A percentile compares a stretch with the other conserved stretches of the same genome.
These are phyloP conservation scores for Felis catus DNA, from an alignment of 2,113 vertebrate species.

Conservation along the genomic window DNA sequence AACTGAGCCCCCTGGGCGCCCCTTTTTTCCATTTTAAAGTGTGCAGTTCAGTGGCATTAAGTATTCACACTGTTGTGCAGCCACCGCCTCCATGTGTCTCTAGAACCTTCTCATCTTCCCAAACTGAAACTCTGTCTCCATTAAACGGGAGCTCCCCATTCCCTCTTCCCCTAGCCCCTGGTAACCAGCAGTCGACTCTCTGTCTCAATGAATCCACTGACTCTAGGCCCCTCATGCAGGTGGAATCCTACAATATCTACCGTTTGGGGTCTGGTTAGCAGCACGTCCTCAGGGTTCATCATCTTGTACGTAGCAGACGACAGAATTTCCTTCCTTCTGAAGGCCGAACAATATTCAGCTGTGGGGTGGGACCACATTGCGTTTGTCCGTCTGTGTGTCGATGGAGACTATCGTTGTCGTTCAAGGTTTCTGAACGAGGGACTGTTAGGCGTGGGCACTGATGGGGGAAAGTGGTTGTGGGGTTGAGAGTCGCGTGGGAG, in stretches of 20 bases:
- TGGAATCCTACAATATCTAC: not conserved
- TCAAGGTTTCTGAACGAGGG: not conserved
- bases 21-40: not conserved
- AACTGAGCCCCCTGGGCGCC: too few relatives aligned
- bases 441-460: not conserved
- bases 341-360: not conserved
- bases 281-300: not conserved
- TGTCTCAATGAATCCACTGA: not conserved
- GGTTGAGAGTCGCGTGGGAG: too few relatives aligned
- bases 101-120: not conserved
- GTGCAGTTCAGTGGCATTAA: not conserved
- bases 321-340: not conserved
- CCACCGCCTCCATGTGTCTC: not conserved
- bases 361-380: not conserved
- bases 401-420: not conserved
- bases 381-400: not conserved
- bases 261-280: not conserved
- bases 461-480: not conserved
- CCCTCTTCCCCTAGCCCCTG: not conserved
- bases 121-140: not conserved
- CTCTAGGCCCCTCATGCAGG: not conserved
- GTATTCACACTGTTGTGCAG: not conserved
- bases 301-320: too few relatives aligned
- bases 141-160: not conserved
- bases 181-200: not conserved